Evolutionary conservation across 1,140 invertebrate genomes (phyloP).

Genomic region (Drosophila erecta): DNA sequence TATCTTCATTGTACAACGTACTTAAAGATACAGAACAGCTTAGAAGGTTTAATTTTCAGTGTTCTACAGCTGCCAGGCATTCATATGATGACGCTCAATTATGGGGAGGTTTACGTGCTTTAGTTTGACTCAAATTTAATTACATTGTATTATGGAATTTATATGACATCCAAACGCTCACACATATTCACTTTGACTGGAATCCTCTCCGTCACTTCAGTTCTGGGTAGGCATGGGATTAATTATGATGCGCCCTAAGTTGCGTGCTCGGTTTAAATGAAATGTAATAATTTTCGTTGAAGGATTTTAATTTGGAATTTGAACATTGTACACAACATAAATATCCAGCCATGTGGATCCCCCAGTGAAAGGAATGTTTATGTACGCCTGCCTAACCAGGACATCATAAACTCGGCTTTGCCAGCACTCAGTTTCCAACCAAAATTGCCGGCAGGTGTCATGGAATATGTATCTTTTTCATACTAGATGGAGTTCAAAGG

Average conservation of each 20-base stretch:
- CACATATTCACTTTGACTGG: constrained; percentile 3
- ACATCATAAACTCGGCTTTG: constrained; percentile 39
- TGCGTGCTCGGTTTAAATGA: constrained; percentile 76
- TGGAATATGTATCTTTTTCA: too few relatives aligned
- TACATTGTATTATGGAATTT: constrained; percentile 84
- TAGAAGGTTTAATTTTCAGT: constrained; percentile 1
- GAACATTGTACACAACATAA: constrained; percentile 70
- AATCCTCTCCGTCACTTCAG: constrained; percentile 15
- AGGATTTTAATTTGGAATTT: constrained; percentile 81
- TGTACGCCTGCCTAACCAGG: constrained; percentile 28
- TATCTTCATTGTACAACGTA: too few relatives aligned
- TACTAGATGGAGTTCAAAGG: too few relatives aligned
- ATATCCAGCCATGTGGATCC: constrained; percentile 44
- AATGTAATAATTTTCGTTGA: constrained; percentile 84
- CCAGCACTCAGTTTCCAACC: neutral
- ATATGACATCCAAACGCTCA: constrained; percentile 68
- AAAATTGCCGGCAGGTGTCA: neutral
- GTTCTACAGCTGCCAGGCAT: constrained; percentile 25
- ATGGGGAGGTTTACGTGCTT: constrained; percentile 75
- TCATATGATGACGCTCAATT: constrained; percentile 65
- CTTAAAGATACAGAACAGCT: too few relatives aligned
- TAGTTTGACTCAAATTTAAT: constrained; percentile 82
- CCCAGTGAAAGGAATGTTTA: constrained; percentile 29
- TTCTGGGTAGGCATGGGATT: constrained; percentile 65
- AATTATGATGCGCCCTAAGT: constrained; percentile 83